Conservation (phyloP, 1,140 invertebrate species). For the Metopolophium dirhodum region DNA sequence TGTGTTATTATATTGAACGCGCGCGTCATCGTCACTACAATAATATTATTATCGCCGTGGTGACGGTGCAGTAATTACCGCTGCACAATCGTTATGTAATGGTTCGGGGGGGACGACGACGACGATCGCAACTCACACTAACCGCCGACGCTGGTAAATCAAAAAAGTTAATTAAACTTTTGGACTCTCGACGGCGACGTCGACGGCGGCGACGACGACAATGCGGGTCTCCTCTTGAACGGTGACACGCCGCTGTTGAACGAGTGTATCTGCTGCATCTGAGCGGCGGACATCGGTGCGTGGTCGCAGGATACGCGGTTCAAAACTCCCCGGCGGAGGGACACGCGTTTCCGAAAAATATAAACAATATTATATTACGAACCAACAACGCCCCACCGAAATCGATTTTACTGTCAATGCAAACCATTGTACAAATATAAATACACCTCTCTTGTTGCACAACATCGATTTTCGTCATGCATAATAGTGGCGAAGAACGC, state of each 20-base stretch:
- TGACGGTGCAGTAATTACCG: background rate
- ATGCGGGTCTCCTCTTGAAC: background rate
- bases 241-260: conserved; percentile 16
- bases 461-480: conserved; percentile 23
- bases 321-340: background rate
- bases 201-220: background rate
- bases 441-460: conserved; percentile 15
- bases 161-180: conserved; percentile 42
- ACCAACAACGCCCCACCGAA: background rate
- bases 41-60: background rate
- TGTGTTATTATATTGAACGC: background rate
- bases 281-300: background rate
- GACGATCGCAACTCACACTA: background rate
- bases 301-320: background rate
- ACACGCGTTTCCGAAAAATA: background rate
- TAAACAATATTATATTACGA: background rate
- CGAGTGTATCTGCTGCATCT: background rate
- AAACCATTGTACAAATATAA: background rate
- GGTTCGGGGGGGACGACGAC: conserved; percentile 17
- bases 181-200: background rate
- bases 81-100: conserved; percentile 2
- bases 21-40: background rate
- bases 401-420: conserved; percentile 41
- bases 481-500: background rate
- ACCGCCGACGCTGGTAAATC: background rate